phyloP scores from a whole-genome alignment of 2,797 vertebrate genomes.

The Poecilia velifera region DNA sequence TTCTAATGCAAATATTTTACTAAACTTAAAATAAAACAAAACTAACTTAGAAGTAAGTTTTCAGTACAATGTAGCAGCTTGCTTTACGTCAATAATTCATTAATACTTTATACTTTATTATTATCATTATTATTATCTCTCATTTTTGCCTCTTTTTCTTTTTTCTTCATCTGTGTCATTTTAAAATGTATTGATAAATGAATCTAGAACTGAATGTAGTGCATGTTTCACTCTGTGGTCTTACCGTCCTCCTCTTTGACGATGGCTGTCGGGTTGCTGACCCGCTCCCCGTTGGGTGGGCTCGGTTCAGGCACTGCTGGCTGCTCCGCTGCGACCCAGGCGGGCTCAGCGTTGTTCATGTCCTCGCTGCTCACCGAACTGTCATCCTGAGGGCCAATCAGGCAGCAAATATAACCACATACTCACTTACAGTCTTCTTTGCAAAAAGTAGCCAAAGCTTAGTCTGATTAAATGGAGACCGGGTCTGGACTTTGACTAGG shows the following conservation, averaged over 20 bases:
- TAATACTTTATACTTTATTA: no score
- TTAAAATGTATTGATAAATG: no score
- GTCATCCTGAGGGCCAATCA: slow-evolving; percentile 87
- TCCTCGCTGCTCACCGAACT: slow-evolving; percentile 96
- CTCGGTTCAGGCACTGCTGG: slow-evolving; percentile 87
- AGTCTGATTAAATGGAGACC: background rate
- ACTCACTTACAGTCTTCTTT: background rate
- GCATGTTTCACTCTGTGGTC: slow-evolving; percentile 7
- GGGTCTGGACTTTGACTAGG: background rate
- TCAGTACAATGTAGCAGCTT: no score
- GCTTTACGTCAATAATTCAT: no score
- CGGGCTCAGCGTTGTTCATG: slow-evolving; percentile 92
- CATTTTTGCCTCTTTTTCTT: no score
- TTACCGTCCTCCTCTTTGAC: slow-evolving; percentile 93
- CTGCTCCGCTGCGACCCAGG: slow-evolving; percentile 93
- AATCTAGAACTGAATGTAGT: no score
- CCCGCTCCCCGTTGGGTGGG: slow-evolving; percentile 86
- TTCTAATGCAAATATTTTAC: no score
- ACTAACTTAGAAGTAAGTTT: no score
- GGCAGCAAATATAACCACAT: background rate
- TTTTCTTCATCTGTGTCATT: no score
- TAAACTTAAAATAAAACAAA: no score
- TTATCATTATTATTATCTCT: no score
- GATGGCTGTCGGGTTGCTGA: slow-evolving; percentile 68
- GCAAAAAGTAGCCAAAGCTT: background rate